Base-by-base conservation (phyloP, 2,113 vertebrate genomes). In the Zosterops lateralis region DNA sequence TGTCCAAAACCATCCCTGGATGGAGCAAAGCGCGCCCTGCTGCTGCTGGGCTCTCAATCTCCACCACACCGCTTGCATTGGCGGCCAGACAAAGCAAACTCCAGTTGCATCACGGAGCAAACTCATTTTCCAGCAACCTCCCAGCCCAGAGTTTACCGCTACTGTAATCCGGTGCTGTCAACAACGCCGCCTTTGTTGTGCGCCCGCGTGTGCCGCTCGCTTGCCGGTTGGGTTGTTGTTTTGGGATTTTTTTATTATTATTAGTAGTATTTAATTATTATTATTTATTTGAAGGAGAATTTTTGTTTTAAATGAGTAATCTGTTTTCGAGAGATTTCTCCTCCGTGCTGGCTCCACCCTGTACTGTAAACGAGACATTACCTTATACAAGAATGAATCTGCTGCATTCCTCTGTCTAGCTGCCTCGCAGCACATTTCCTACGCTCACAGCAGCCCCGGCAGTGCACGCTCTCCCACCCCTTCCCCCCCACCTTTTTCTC, bases 311-410 rank as follows among this genome's bases (percentile, higher is more conserved):
- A 96, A 97, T 78, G 95, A 91, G 96, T 96, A 66, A 97, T 97
- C 97, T 97, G 97, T 97, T 98, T 95, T 96, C 20, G 94, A 98
- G 98, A 98, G 97, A 98, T 98, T 98, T 98, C 96, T 97, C 90
- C 96, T 97, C 93, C 67, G 89, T 95, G 94, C 97, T 82, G 97
- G 97, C 98, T 98, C 98, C 97, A 97, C 98, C 98, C 98, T 92
- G 44, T 72, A 98, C 97, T 96, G 97, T 97, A 98, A 97, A 96
- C 98, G 96, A 99, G 98, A 99, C 98, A 98, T 99, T 98, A 99
- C 98, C 99, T 99, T 99, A 99, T 98, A 98, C 98, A 99, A 98
- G 98, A 98, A 98, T 97, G 97, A 97, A 98, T 98, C 95, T 97
- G 95, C 93, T 91, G 95, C 96, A 97, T 98, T 98, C 98, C 97